Base-by-base conservation (phyloP, 2,113 vertebrate species). In the Pampusana beccarii region DNA sequence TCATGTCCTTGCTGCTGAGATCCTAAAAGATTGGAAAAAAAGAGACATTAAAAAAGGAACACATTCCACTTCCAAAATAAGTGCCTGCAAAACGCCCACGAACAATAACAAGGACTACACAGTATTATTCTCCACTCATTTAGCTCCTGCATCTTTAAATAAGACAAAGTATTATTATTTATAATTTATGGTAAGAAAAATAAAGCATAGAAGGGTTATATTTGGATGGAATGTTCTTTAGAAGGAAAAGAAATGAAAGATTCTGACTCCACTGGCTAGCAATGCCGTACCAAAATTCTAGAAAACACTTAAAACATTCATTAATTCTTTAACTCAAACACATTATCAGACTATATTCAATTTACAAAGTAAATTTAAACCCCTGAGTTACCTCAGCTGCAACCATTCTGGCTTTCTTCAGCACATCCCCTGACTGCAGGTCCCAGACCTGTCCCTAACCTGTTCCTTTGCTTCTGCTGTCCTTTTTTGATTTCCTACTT, bases 1-100 rank as follows among this genome's bases (percentile, higher is more conserved):
- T 99, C 98, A 99, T 98, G 96, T 99, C 99, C 98, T 99, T 99
- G 97, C 98, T 99, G 98, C 99, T 99, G 84, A 99, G 98, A 97
- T 99, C 99, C 99, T 99, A 86, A 54, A 89, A 93, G 62, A 95
- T 85, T n/a, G 90, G 71, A 53, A 95, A 90, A 81, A 93, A 7
- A 70, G 0, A 90, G 34, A 79, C 80, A 83, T 74, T 82, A 91
- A 93, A 78, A 92, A 60, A 34, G 16, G 31, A 75, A 38, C 7
- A 81, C 11, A 29, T 5, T 31, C 20, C 11, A 44, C 18, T 48
- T 94, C 33, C 78, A 90, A 88, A 51, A 7, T 31, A 74, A 69
- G 34, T 38, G n/a, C 5, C 65, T 82, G 62, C 42, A 86, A 53
- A 91, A 75, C 25, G 60, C 33, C 29, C 57, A 40, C 4, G 1